These are phyloP conservation scores for Dipodomys ordii DNA, from an alignment of 2,113 vertebrate genomes.

Conservation along the genomic window DNA sequence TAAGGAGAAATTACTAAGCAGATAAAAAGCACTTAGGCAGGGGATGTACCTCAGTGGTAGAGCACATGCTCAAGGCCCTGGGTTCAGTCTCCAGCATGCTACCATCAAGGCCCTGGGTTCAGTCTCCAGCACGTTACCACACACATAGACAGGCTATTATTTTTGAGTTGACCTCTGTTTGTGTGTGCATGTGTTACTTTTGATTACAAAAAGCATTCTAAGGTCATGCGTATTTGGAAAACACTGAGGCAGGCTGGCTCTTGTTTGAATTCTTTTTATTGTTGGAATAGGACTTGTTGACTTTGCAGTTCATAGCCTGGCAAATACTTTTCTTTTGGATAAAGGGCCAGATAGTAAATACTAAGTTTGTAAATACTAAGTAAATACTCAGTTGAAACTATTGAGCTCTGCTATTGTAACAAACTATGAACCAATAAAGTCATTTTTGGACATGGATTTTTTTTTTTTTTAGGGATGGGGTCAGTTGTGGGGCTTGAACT, in stretches of 20 bases:
- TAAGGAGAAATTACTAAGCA: neutral
- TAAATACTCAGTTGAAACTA: neutral
- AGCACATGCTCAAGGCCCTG: neutral
- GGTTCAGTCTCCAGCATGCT: neutral
- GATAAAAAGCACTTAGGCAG: neutral
- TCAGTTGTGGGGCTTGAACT: too few species aligned
- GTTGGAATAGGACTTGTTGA: constrained; percentile 30
- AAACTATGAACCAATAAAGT: constrained; percentile 9
- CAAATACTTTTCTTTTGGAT: neutral
- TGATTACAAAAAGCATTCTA: constrained; percentile 6
- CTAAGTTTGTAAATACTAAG: neutral
- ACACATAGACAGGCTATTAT: neutral
- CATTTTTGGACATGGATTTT: neutral
- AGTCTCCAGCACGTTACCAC: neutral
- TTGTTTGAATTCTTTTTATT: constrained; percentile 35
- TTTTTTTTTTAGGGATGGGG: neutral
- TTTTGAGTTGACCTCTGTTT: neutral
- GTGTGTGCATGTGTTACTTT: neutral
- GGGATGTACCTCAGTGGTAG: neutral
- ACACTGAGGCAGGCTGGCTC: neutral
- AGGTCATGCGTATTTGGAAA: constrained; percentile 18
- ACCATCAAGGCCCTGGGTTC: neutral
- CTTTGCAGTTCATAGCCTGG: neutral
- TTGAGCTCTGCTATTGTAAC: neutral
- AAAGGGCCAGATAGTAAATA: constrained; percentile 8